Conservation (phyloP, 2,113 vertebrate genomes). For the Nothobranchius kuhntae region DNA sequence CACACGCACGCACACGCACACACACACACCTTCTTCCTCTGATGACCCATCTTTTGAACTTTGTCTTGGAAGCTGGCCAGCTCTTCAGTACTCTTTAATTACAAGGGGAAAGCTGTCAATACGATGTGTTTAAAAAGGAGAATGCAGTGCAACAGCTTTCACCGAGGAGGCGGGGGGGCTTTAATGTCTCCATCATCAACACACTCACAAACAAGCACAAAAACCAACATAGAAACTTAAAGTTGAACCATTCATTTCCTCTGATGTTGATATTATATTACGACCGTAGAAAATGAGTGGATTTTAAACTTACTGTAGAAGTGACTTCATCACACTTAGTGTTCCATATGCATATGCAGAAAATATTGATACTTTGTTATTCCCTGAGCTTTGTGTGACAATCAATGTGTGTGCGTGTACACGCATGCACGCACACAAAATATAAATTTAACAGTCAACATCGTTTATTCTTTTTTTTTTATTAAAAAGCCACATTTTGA, state of each 20-base stretch:
- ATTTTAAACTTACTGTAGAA: background rate
- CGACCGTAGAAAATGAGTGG: background rate
- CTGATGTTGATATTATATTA: constrained; percentile 1
- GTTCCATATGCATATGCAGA: constrained; percentile 22
- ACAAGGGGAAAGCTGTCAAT: constrained; percentile 99
- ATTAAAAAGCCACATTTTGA: background rate
- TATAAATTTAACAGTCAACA: too few species aligned
- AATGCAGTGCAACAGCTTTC: constrained; percentile 66
- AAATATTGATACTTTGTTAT: constrained; percentile 95
- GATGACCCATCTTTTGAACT: constrained; percentile 99
- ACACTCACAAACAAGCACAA: background rate
- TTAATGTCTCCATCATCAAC: constrained; percentile 85
- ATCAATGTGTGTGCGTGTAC: constrained; percentile 80
- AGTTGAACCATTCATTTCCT: constrained; percentile 6
- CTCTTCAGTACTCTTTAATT: constrained; percentile 99
- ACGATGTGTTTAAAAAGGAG: constrained; percentile 99
- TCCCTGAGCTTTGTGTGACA: constrained; percentile 91
- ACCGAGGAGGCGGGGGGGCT: constrained; percentile 78
- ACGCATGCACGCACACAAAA: too few species aligned
- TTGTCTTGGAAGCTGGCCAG: constrained; percentile 99
- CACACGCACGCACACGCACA: constrained; percentile 22
- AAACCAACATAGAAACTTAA: background rate
- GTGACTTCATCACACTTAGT: constrained; percentile 42
- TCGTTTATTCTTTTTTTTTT: background rate
- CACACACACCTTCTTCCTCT: constrained; percentile 83